Percentiles rank a stretch among this genome's conserved stretches.
These are phyloP conservation scores for Ectemnius continuus DNA, from an alignment of 2,888 invertebrate species.

Conservation along the genomic window DNA sequence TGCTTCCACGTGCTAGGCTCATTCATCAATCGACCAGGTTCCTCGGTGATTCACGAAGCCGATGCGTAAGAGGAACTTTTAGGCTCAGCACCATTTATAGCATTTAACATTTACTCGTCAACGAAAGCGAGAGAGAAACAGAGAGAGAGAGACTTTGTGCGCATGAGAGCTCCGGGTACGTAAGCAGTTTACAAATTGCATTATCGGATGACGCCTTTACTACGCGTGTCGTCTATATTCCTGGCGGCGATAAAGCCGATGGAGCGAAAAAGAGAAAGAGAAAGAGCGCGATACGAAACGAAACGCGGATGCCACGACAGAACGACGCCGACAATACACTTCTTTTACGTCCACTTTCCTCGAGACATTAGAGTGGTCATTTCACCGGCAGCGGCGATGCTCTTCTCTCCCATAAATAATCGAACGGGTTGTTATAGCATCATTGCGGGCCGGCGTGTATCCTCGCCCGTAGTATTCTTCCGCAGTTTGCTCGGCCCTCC, in stretches of 20 bases:
- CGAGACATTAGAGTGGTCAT: background rate
- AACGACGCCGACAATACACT: background rate
- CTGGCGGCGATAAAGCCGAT: background rate
- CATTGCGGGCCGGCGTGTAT: too few species aligned
- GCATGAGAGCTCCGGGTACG: too few species aligned
- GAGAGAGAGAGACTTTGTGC: background rate
- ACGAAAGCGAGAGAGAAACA: background rate
- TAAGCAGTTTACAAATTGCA: too few species aligned
- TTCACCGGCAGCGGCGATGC: background rate
- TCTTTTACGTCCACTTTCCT: background rate
- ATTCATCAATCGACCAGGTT: conserved; percentile 45
- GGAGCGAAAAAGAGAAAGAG: background rate
- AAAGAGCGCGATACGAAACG: background rate
- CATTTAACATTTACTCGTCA: background rate
- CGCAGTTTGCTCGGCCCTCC: too few species aligned
- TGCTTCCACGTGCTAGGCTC: conserved; percentile 33
- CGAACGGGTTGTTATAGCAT: background rate
- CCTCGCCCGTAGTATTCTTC: too few species aligned
- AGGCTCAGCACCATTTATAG: background rate
- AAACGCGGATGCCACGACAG: background rate
- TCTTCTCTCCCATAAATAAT: conserved; percentile 3
- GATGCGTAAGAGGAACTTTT: background rate
- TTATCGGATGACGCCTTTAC: too few species aligned
- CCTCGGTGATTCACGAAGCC: conserved; percentile 41
- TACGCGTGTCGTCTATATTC: background rate